These are phyloP conservation scores for Catocala sponsa DNA, from an alignment of 2,888 invertebrate species.

Conservation along the genomic window DNA sequence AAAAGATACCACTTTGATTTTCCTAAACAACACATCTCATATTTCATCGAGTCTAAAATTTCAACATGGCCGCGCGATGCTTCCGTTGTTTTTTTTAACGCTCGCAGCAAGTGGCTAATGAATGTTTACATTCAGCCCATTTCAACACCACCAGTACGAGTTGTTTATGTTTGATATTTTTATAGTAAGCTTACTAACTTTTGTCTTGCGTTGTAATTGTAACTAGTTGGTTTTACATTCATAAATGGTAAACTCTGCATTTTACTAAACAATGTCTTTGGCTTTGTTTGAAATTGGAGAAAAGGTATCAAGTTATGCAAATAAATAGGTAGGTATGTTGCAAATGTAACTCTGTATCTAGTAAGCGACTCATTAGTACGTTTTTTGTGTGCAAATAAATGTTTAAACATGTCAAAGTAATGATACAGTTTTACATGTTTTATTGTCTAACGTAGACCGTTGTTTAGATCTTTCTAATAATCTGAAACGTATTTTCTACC, in stretches of 20 bases:
- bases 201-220: no score
- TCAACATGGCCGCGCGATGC: constrained; percentile 51
- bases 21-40: constrained; percentile 4
- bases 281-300: neutral
- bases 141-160: constrained; percentile 53
- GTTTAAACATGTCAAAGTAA: no score
- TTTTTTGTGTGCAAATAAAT: no score
- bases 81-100: constrained; percentile 53
- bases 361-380: no score
- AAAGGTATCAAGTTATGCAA: no score
- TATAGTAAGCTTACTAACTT: constrained; percentile 48
- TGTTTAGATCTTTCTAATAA: no score
- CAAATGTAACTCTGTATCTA: no score
- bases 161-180: constrained; percentile 62
- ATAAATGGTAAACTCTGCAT: constrained; percentile 14
- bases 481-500: no score
- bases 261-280: constrained; percentile 5
- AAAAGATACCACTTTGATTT: constrained; percentile 5
- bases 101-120: constrained; percentile 34
- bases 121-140: constrained; percentile 57
- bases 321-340: no score
- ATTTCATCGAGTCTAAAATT: constrained; percentile 29
- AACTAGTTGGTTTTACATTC: constrained; percentile 21
- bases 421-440: no score
- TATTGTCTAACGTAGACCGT: no score